These are phyloP conservation scores for Drosophila tsacasi DNA, from an alignment of 1,140 invertebrate genomes.

Conservation along the genomic window DNA sequence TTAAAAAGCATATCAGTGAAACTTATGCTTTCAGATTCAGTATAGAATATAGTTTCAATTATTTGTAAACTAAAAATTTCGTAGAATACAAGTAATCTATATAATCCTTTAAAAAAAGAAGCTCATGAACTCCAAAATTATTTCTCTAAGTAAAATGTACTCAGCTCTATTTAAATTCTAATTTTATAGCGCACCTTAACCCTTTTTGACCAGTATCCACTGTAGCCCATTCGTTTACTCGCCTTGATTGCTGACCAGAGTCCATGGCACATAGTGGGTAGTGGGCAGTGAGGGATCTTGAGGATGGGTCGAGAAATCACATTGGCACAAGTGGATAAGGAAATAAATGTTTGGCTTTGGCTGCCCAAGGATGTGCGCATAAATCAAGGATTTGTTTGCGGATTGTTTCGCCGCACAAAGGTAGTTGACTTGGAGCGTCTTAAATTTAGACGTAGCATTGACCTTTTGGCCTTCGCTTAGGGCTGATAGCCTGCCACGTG, in stretches of 20 bases:
- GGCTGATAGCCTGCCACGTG: conserved; percentile 50
- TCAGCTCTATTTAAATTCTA: neutral
- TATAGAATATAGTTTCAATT: no score
- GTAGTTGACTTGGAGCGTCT: conserved; percentile 64
- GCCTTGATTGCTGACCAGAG: conserved; percentile 62
- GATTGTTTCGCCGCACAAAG: conserved; percentile 66
- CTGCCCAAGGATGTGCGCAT: conserved; percentile 79
- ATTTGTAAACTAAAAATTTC: no score
- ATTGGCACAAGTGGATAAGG: conserved; percentile 84
- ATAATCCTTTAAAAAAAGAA: neutral
- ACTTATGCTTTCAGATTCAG: no score
- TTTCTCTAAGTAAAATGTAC: no score
- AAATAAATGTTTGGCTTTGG: conserved; percentile 83
- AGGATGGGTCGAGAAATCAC: conserved; percentile 55
- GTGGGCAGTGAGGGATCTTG: neutral
- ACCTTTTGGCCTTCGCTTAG: conserved; percentile 62
- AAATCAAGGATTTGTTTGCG: conserved; percentile 85
- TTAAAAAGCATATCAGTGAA: neutral
- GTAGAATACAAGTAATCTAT: neutral
- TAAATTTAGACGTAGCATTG: conserved; percentile 68
- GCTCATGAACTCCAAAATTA: no score
- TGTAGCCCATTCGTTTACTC: conserved; percentile 44
- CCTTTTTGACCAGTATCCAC: conserved; percentile 1
- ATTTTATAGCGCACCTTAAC: neutral
- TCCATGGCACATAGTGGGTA: conserved; percentile 11